A percentile compares a stretch with the other conserved stretches of the same genome.
These are phyloP conservation scores for Uloborus plumipes DNA, from an alignment of 2,888 invertebrate species.

Conservation along the genomic window DNA sequence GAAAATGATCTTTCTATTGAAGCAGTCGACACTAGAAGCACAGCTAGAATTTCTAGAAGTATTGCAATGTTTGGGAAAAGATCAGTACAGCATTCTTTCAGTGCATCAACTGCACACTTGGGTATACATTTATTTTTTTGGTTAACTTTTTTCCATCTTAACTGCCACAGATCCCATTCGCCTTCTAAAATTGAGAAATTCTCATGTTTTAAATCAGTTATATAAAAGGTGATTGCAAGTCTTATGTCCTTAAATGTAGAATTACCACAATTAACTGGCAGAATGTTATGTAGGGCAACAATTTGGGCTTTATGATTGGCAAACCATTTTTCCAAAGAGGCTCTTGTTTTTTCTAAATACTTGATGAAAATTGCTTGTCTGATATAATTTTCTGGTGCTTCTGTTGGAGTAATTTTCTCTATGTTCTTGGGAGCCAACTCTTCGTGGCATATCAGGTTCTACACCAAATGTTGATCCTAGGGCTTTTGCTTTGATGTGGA, in stretches of 20 bases:
- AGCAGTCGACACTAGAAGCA: too few relatives aligned
- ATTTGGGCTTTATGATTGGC: background rate
- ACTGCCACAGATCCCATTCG: background rate
- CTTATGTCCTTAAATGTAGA: background rate
- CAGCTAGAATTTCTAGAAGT: too few relatives aligned
- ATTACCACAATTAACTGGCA: background rate
- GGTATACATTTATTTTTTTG: background rate
- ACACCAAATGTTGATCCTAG: too few relatives aligned
- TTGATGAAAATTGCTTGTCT: background rate
- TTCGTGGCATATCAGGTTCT: too few relatives aligned
- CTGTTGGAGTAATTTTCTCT: too few relatives aligned
- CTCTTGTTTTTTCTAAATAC: background rate
- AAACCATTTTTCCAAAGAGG: background rate
- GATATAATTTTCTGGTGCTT: too few relatives aligned
- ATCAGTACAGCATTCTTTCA: background rate
- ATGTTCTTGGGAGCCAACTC: too few relatives aligned
- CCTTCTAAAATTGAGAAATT: background rate
- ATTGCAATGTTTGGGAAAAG: too few relatives aligned
- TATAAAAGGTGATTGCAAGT: background rate
- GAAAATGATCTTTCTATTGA: too few relatives aligned
- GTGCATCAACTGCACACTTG: background rate
- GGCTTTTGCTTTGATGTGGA: too few relatives aligned
- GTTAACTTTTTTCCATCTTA: background rate
- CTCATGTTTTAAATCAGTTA: background rate
- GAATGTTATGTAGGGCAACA: background rate